phyloP scores from a whole-genome alignment of 2,113 vertebrate genomes.

The Lamprotornis superbus region DNA sequence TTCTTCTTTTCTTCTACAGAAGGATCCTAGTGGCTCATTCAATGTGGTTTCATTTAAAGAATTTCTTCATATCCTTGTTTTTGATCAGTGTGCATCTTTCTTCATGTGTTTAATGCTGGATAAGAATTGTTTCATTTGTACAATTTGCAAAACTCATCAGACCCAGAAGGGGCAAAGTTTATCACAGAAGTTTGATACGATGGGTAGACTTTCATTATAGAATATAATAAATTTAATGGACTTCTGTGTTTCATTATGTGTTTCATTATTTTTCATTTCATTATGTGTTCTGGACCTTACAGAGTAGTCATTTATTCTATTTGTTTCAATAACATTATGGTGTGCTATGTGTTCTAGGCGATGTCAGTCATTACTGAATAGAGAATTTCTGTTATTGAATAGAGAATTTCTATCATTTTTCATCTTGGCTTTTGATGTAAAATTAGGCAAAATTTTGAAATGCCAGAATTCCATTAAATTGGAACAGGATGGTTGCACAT shows the following conservation, averaged over 20 bases:
- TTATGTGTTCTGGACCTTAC: background rate
- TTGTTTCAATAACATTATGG: background rate
- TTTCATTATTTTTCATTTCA: background rate
- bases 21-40: background rate
- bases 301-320: background rate
- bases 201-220: background rate
- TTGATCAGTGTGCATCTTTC: background rate
- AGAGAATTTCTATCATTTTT: background rate
- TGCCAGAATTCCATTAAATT: background rate
- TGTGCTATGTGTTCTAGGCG: background rate
- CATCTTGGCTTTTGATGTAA: background rate
- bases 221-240: background rate
- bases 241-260: background rate
- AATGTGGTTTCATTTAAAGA: background rate
- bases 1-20: background rate
- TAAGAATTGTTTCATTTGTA: background rate
- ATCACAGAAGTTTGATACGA: background rate
- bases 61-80: background rate
- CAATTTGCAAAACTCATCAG: background rate
- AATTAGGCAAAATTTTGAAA: background rate
- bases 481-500: background rate
- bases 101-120: background rate
- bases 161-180: background rate
- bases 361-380: background rate
- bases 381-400: background rate